Base-by-base conservation (phyloP, 1,140 invertebrate genomes). In the Lithobius niger region DNA sequence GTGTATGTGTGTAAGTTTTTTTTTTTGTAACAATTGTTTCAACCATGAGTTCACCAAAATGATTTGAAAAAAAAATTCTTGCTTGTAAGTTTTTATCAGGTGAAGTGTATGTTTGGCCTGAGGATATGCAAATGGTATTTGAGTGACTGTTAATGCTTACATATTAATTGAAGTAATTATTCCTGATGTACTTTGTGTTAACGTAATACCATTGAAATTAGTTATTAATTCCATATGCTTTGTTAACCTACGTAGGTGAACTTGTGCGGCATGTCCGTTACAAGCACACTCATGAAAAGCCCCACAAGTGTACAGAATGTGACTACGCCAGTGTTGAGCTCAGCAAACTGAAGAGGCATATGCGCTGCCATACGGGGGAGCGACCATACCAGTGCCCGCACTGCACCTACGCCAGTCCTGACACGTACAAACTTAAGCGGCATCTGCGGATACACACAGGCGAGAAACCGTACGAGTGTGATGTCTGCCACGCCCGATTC, bases 341-440 rank as follows among this genome's bases (percentile, higher is more conserved):
- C 49, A 92, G 88, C 45, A 96, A 96, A 75, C 67, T 96, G 27
- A 88, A 92, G 54, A 74, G 92, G 42, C 93, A 97, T 65, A 90
- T 95, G 66, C 79, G 92, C 25, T 93, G 89, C 67, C 92, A 97
- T 67, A 95, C 89, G 1, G 88, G 84, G 52, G 86, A 85, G 69
- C 72, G 83, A 48, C 83, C 84, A 10, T 87, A 86, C 70, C 83
- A 83, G 74, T 98, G 94, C 69, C 86, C 88, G 0, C 88, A 97
- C 71, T 98, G 94, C 74, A 94, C 89, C 2, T 98, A 98, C 66
- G 93, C 94, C 18, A 95, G 89, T 65, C 93, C 93, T 3, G 94
- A 98, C 71, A 96, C 93, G 15, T 97, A 97, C 69, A 97, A 97
- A 72, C 72, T 98, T 18, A 80, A 81, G 64, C 63, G 79, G 18